Conservation (phyloP, 2,888 invertebrate genomes). For the Ariolimax columbianus region DNA sequence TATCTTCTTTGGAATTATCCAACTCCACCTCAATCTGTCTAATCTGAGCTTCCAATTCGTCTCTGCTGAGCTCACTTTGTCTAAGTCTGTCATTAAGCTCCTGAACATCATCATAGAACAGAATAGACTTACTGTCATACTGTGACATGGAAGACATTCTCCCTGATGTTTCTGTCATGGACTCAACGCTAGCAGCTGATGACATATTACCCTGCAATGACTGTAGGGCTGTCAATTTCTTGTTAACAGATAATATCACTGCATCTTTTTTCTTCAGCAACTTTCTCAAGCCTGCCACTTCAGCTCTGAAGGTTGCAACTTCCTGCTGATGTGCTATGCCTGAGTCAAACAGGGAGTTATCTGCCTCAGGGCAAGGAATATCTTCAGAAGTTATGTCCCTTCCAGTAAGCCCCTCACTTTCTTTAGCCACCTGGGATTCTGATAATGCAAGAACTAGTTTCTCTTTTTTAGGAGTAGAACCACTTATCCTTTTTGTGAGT, state of each 20-base stretch:
- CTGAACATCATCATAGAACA: slow-evolving; percentile 36
- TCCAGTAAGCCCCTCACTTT: not conserved
- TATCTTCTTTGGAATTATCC: slow-evolving; percentile 50
- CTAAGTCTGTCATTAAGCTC: slow-evolving; percentile 42
- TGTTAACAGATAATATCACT: slow-evolving; percentile 60
- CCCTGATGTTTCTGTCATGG: slow-evolving; percentile 27
- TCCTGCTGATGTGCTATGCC: slow-evolving; percentile 27
- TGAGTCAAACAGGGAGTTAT: not conserved
- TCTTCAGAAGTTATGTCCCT: not conserved
- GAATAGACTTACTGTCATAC: slow-evolving; percentile 31
- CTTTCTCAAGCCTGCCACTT: slow-evolving; percentile 56
- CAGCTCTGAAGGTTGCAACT: slow-evolving; percentile 40
- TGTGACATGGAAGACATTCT: slow-evolving; percentile 37
- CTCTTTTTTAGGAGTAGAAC: slow-evolving; percentile 48
- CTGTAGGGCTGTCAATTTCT: slow-evolving; percentile 59
- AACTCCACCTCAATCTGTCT: slow-evolving; percentile 47
- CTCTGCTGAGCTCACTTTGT: slow-evolving; percentile 28
- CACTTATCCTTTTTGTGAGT: slow-evolving; percentile 54
- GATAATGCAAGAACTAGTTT: slow-evolving; percentile 16
- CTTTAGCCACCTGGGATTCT: slow-evolving; percentile 34
- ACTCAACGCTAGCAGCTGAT: slow-evolving; percentile 43
- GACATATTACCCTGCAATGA: slow-evolving; percentile 35
- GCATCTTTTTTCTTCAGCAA: slow-evolving; percentile 64
- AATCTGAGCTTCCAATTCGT: slow-evolving; percentile 11
- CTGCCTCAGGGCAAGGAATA: not conserved